Base-by-base conservation (phyloP, 2,797 vertebrate genomes). In the Schizopygopsis pylzovi region DNA sequence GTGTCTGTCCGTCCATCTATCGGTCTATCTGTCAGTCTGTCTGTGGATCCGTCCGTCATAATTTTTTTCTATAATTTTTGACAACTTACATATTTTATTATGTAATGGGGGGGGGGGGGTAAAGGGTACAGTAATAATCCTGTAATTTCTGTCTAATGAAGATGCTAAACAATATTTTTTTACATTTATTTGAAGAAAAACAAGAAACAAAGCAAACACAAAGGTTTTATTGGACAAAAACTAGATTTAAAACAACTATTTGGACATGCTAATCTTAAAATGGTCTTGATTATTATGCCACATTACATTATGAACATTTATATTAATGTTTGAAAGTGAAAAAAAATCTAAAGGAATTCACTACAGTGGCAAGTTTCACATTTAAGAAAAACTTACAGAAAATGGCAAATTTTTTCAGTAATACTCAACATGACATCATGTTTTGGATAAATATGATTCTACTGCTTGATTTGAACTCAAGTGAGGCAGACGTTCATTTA, bases 161-260 rank as follows among this genome's bases (percentile, higher is more conserved):
- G 9, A 22, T 10, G 20, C 7, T 49, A 54, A 41, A 59, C 67
- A 43, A 28, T 56, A 81, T 25, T 43, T n/a, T n/a, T 5, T 65
- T 5, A 43, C 2, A 28, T 73, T 9, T 33, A 20, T 63, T n/a
- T 52, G 39, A 73, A 1, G 22, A 15, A 54, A 39, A 56, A 59
- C 25, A 56, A 37, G 5, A 41, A 18, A 43, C 3, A 13, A 45
- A 83, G 33, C n/a, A 16, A 76, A 52, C 0, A 15, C 9, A 52
- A 77, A 28, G 0, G 9, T 45, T 84, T 83, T 77, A 78, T 81
- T 81, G 61, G 79, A 78, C 49, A 63, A 33, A 33, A 20, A 11
- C 18, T 63, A 9, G 2, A 37, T 73, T 75, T 37, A 75, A 63
- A 83, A 67, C 0, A 41, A 43, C n/a, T 84, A 39, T 68, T 45